Percentiles rank a stretch among this genome's conserved stretches.
These are phyloP conservation scores for Rhagologus leucostigma DNA, from an alignment of 2,113 vertebrate genomes.

Conservation along the genomic window DNA sequence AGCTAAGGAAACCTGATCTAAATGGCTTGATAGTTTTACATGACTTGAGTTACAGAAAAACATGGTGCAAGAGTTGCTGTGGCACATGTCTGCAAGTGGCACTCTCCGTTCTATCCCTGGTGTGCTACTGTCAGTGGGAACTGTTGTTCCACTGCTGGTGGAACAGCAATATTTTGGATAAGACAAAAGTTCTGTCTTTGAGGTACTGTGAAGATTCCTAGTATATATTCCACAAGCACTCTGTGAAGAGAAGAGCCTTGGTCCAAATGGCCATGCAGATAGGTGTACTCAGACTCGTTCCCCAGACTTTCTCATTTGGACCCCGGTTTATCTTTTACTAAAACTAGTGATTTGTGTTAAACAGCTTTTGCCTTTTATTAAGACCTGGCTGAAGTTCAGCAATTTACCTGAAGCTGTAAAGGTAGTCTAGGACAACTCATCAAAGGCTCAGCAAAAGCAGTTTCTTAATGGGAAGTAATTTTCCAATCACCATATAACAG, in stretches of 20 bases:
- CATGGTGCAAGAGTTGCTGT: not conserved
- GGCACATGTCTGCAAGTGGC: not conserved
- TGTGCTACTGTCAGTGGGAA: not conserved
- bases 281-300: not conserved
- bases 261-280: not conserved
- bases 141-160: not conserved
- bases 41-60: not conserved
- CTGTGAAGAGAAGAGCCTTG: not conserved
- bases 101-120: not conserved
- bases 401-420: not conserved
- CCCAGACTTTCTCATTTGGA: not conserved
- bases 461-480: constrained; percentile 51
- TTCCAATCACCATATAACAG: constrained; percentile 2
- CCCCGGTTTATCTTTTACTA: not conserved
- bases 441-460: constrained; percentile 1
- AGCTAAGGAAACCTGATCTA: not conserved
- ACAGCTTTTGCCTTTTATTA: constrained; percentile 15
- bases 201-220: not conserved
- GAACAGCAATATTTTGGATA: not conserved
- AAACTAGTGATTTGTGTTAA: not conserved
- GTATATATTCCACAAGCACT: not conserved
- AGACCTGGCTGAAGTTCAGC: not conserved
- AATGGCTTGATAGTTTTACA: not conserved
- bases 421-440: not conserved
- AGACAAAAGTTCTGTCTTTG: not conserved